Base-by-base conservation (phyloP, 2,797 vertebrate genomes). In the Gambusia yucatana region DNA sequence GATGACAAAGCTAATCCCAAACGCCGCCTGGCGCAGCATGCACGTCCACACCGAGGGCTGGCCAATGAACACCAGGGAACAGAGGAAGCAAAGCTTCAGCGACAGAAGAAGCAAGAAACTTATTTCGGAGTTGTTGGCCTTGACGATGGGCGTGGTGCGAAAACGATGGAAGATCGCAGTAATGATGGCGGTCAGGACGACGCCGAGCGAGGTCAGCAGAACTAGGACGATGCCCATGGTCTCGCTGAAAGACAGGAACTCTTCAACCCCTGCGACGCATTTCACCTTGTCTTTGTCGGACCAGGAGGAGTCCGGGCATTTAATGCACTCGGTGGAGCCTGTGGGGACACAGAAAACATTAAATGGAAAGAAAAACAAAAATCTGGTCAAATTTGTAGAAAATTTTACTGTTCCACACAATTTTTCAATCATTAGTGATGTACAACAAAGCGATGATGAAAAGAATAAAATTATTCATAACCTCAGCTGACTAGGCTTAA, bases 101-200 rank as follows among this genome's bases (percentile, higher is more conserved):
- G 95, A 96, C 16, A 94, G 33, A 20, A 96, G 91, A 55, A 96
- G 93, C 72, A 96, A 81, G 80, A 96, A 96, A 80, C 96, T 96
- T 77, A 96, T 90, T 84, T 96, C 95, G 0, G 95, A 95, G 81
- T 96, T 96, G 90, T 96, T 96, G 52, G 94, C 95, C 80, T 90
- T 95, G 55, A 96, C 95, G 0, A 96, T 91, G 1, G 96, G 94
- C 2, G 95, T 96, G 46, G 75, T 79, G 33, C 93, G 93, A 78
- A 93, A 95, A 80, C 1, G n/a, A 7, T 93, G 91, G 78, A 96
- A 96, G 41, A 96, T 76, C 0, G 83, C 36, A 0, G 90, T 93
- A 75, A 94, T 84, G n/a, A 78, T 79, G 43, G 86, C 65, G 39
- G 95, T 94, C 50, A 92, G 74, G 73, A 87, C 20, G 3, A 95